phyloP scores from a whole-genome alignment of 2,888 invertebrate species.

The Lochmaea capreae region DNA sequence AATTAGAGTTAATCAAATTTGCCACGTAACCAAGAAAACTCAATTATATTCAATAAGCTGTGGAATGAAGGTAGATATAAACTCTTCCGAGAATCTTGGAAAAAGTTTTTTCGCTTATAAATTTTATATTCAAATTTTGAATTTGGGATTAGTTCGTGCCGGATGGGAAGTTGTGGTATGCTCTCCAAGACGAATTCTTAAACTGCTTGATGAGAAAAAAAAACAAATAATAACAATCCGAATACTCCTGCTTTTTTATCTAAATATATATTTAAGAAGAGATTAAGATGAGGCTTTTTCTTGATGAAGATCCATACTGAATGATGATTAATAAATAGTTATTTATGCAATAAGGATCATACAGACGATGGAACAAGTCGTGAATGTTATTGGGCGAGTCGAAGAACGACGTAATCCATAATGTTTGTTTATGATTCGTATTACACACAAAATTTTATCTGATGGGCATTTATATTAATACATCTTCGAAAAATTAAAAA shows the following conservation, averaged over 20 bases:
- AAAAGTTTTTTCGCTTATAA: slow-evolving; percentile 31
- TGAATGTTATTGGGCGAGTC: too few relatives aligned
- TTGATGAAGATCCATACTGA: too few relatives aligned
- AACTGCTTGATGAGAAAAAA: slow-evolving; percentile 16
- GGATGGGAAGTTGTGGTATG: slow-evolving; percentile 16
- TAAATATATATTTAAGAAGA: background rate
- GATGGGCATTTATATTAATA: too few relatives aligned
- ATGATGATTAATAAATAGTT: too few relatives aligned
- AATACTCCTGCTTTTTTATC: background rate
- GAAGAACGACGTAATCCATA: too few relatives aligned
- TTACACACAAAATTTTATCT: too few relatives aligned
- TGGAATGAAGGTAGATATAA: slow-evolving; percentile 26
- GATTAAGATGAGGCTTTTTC: background rate
- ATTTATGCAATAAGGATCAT: too few relatives aligned
- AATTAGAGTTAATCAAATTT: slow-evolving; percentile 36
- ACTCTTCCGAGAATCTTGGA: slow-evolving; percentile 16
- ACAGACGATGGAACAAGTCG: too few relatives aligned
- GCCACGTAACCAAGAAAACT: slow-evolving; percentile 37
- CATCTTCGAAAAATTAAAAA: too few relatives aligned
- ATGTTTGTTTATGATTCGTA: too few relatives aligned
- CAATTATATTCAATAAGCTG: slow-evolving; percentile 36
- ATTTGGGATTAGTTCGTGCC: slow-evolving; percentile 19
- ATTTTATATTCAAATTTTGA: slow-evolving; percentile 32
- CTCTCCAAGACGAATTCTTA: slow-evolving; percentile 13
- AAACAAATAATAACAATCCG: slow-evolving; percentile 10